A percentile compares a stretch with the other conserved stretches of the same genome.
phyloP scores from a whole-genome alignment of 2,113 vertebrate genomes.

The Pica pica region DNA sequence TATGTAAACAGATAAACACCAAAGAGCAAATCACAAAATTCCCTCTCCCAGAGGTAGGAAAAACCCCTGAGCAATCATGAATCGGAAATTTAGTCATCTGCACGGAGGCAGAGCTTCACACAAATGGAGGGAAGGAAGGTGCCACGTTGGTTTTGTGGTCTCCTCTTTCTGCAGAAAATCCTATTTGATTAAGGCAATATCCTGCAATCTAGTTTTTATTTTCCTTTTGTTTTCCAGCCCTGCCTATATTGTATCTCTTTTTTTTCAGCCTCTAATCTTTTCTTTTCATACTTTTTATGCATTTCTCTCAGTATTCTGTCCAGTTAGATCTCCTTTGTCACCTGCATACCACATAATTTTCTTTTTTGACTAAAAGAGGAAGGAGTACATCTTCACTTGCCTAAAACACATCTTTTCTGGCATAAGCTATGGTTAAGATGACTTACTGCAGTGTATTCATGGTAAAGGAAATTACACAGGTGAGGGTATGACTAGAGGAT shows the following conservation, averaged over 20 bases:
- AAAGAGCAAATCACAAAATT: accelerated
- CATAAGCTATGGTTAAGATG: not conserved
- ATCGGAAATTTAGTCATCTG: not conserved
- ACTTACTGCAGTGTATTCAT: not conserved
- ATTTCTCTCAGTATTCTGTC: not conserved
- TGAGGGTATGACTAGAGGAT: not conserved
- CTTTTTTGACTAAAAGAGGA: not conserved
- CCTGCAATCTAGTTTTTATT: not conserved
- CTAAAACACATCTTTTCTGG: not conserved
- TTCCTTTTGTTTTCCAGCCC: not conserved
- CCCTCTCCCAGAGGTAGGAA: too few relatives aligned
- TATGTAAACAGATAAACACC: not conserved
- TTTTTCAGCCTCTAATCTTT: not conserved
- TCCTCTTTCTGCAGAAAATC: not conserved
- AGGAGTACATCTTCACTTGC: not conserved
- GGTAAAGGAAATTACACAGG: not conserved
- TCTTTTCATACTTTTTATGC: not conserved
- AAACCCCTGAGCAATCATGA: accelerated
- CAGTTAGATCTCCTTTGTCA: not conserved
- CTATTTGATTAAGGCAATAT: not conserved
- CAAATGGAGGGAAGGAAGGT: not conserved
- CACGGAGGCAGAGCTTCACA: not conserved
- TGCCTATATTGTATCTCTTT: not conserved
- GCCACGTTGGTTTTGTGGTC: not conserved
- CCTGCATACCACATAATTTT: not conserved